Base-by-base conservation (phyloP, 2,888 invertebrate genomes). In the Ctenicera cuprea region DNA sequence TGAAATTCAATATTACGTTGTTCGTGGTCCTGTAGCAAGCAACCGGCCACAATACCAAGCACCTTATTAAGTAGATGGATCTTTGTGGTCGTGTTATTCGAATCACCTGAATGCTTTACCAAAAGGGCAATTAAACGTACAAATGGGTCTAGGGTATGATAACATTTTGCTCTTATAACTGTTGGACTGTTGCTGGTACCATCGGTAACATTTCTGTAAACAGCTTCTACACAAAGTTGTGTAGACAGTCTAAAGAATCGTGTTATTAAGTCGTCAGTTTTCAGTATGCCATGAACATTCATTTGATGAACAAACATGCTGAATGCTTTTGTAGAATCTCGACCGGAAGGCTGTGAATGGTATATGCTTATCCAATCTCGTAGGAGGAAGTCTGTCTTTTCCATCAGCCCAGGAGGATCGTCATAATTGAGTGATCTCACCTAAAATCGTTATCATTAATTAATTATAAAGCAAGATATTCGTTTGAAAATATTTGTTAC, bases 191-290 rank as follows among this genome's bases (percentile, higher is more conserved):
- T 66, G 1, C 57, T 50, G 0, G 70, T 57, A 12, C 67, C 74
- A 22, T 79, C 79, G 14, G 77, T 45, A 48, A 79, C 69, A 26
- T 68, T 77, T 72, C 97, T 92, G 86, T 98, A 98, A 41, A 97
- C 97, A 71, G 96, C 92, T 86, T 98, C 97, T 1, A 98, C 95
- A 87, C 98, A 98, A 90, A 98, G 94, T 86, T 98, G 97, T 0
- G 97, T 97, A 69, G 97, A 97, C 75, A 98, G 92, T 50, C 99
- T 92, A 90, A 99, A 98, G 89, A 99, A 99, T 71, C 98, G 89
- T 0, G 98, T 97, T 76, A 99, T 98, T 83, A 98, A 90, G 84
- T 99, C 99, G 85, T 99, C 99, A 0, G 98, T 97, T 87, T 98
- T 98, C 65, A 98, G 89, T 74, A 99, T 97, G 3, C 99, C 97